Percentiles rank a stretch among this genome's conserved stretches.
Evolutionary conservation across 2,888 invertebrate genomes (phyloP).

Genomic region (Volucella inflata): DNA sequence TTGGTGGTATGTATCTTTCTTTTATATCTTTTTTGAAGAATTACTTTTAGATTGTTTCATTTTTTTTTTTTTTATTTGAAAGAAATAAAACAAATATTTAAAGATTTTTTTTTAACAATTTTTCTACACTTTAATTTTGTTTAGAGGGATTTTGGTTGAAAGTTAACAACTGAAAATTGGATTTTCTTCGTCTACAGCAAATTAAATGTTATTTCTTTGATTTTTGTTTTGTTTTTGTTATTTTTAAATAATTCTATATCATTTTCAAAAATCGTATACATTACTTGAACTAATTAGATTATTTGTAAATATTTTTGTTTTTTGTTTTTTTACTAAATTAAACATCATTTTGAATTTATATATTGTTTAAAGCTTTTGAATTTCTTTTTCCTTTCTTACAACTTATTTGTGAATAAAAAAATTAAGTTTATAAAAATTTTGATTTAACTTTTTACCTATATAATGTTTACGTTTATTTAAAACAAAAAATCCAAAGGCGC

Average conservation of each 20-base stretch:
- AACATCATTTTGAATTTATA: slow-evolving; percentile 27
- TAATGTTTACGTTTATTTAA: slow-evolving; percentile 40
- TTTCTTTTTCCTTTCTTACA: slow-evolving; percentile 37
- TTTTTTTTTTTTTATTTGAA: slow-evolving; percentile 13
- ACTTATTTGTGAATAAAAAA: slow-evolving; percentile 38
- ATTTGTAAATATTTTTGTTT: slow-evolving; percentile 40
- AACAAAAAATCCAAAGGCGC: slow-evolving; percentile 62
- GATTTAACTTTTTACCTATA: slow-evolving; percentile 27
- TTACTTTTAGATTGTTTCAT: slow-evolving; percentile 18
- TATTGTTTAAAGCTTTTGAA: slow-evolving; percentile 57
- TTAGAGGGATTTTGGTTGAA: slow-evolving; percentile 13
- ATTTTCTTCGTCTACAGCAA: neutral
- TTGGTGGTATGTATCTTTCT: slow-evolving; percentile 18
- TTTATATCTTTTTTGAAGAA: slow-evolving; percentile 7
- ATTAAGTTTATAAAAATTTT: slow-evolving; percentile 42
- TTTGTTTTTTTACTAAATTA: slow-evolving; percentile 29
- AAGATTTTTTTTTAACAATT: slow-evolving; percentile 32
- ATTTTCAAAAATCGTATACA: slow-evolving; percentile 62
- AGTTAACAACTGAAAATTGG: slow-evolving; percentile 1
- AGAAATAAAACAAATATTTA: slow-evolving; percentile 21
- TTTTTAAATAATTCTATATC: slow-evolving; percentile 21
- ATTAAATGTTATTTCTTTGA: neutral
- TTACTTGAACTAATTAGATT: slow-evolving; percentile 51
- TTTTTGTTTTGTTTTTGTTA: neutral
- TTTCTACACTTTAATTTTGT: slow-evolving; percentile 31